Evolutionary conservation across 2,113 vertebrate species (phyloP), one percentile per base, ranked within the genome.

Genomic region (Nothocercus julius): DNA sequence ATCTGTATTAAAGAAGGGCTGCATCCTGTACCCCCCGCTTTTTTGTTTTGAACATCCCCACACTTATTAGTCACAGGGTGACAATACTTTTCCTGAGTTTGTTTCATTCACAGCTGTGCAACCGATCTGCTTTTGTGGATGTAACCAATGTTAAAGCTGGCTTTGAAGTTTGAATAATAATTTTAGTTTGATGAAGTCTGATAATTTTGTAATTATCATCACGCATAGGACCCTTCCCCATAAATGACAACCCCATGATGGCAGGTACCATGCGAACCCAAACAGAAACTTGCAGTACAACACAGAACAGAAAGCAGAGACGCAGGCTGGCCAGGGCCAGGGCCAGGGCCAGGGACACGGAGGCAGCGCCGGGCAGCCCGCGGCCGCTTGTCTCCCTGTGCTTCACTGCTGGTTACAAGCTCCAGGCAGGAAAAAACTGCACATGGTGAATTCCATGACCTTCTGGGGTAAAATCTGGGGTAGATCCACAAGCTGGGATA

Each of bases 251-350:
- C 49, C 16, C 47, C 32, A 49, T 66, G 38, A 66, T 0, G 0
- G 34, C 5, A 12, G 47, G n/a, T 47, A 14, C 19, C 21, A 12
- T 0, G 7, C 13, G 80, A 22, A n/a, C 2, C 7, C 0, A 0
- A 9, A 13, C 24, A 45, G 58, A 83, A 51, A 30, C 63, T 47
- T 9, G 5, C 22, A 17, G 5, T 24, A 32, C 1, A 2, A 7
- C 58, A 30, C 1, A 11, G 21, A 42, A 17, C 0, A 0, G 11
- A 2, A 8, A 38, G 73, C 56, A 47, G 51, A 30, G 54, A 18
- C 32, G 25, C 28, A 56, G 54, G 28, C 54, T 18, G 54, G 54
- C 28, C 54, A 56, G 54, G 53, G n/a, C n/a, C n/a, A n/a, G n/a
- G n/a, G n/a, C n/a, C n/a, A n/a, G n/a, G n/a, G n/a, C n/a, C n/a